A percentile compares a stretch with the other conserved stretches of the same genome.
Conservation (phyloP, 2,113 vertebrate species). For the Turdus rufiventris region DNA sequence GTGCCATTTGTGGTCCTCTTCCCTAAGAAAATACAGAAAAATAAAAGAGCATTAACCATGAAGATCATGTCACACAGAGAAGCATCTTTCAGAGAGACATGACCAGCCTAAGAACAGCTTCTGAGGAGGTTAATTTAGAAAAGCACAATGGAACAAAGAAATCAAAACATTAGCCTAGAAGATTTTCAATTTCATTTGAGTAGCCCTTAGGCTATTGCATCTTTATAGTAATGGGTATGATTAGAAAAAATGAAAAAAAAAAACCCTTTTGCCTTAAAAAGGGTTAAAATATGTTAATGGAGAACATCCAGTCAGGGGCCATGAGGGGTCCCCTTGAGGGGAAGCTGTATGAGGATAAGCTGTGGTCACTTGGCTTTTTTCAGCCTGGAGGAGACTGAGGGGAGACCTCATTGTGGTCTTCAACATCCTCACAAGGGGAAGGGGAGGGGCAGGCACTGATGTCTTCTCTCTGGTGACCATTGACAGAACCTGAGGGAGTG, state of each 20-base stretch:
- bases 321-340: neutral
- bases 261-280: neutral
- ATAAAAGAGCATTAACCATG: neutral
- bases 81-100: neutral
- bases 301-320: neutral
- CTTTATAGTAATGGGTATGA: neutral
- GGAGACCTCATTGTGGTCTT: neutral
- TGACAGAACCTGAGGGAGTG: neutral
- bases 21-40: neutral
- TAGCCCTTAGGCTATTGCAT: neutral
- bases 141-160: neutral
- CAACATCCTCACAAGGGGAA: neutral
- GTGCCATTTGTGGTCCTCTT: neutral
- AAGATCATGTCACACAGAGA: neutral
- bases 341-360: accelerated
- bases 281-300: neutral
- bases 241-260: neutral
- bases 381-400: neutral
- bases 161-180: neutral
- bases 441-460: neutral
- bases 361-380: neutral
- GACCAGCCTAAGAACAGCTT: neutral
- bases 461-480: neutral
- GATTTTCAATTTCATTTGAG: neutral
- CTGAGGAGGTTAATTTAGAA: neutral